Percentiles rank a stretch among this genome's conserved stretches.
Evolutionary conservation across 2,888 invertebrate genomes (phyloP).

Genomic region (Tetragnatha montana): DNA sequence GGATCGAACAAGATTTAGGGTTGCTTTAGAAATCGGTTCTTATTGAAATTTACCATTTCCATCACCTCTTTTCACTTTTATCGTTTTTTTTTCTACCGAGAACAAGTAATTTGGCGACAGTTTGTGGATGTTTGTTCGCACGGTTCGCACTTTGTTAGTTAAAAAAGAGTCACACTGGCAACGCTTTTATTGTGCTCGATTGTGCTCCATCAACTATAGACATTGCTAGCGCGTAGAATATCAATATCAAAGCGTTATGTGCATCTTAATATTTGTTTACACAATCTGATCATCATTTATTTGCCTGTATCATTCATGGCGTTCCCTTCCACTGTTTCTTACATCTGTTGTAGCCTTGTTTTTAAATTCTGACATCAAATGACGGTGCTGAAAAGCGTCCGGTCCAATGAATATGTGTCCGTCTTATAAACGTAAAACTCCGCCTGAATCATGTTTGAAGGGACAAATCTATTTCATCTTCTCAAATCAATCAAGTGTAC

Average conservation of each 20-base stretch:
- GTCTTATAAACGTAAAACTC: conserved; percentile 59
- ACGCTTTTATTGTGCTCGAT: background rate
- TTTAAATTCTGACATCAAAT: conserved; percentile 65
- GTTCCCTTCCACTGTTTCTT: conserved; percentile 3
- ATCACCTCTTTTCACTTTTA: too few species aligned
- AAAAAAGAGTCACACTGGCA: background rate
- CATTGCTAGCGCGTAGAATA: conserved; percentile 45
- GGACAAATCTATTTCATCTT: conserved; percentile 65
- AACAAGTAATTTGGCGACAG: too few species aligned
- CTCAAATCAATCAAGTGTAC: conserved; percentile 25
- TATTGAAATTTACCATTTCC: too few species aligned
- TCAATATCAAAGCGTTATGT: conserved; percentile 40
- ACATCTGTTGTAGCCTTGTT: conserved; percentile 40
- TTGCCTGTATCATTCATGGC: conserved; percentile 27
- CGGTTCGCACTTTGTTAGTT: too few species aligned
- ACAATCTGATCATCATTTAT: conserved; percentile 9
- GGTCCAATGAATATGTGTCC: conserved; percentile 71
- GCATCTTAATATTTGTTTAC: conserved; percentile 40
- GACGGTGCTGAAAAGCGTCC: conserved; percentile 68
- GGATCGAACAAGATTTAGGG: background rate
- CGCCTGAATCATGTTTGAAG: conserved; percentile 66
- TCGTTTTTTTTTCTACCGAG: too few species aligned
- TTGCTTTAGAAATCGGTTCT: too few species aligned
- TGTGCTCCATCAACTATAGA: conserved; percentile 40
- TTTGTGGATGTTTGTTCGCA: too few species aligned